Evolutionary conservation across 1,140 invertebrate species (phyloP).

Genomic region (Notospermus geniculatus): DNA sequence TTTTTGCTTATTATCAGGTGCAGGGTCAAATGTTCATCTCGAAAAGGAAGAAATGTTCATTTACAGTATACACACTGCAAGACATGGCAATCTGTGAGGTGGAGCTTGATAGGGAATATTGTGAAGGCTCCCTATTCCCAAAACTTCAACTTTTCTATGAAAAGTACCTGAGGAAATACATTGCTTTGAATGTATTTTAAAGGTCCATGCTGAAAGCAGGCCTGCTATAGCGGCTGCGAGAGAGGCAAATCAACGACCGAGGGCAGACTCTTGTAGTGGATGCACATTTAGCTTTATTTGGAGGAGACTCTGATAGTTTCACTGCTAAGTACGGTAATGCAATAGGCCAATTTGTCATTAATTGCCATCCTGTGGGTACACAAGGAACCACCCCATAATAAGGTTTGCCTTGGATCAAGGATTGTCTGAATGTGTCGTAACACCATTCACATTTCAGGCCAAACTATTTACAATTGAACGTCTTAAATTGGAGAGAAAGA

Average conservation of each 20-base stretch:
- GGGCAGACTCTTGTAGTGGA: not conserved
- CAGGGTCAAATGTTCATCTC: conserved; percentile 4
- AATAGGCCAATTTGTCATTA: too few relatives aligned
- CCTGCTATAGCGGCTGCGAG: too few relatives aligned
- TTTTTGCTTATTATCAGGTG: too few relatives aligned
- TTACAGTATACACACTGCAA: conserved; percentile 3
- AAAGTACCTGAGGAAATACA: too few relatives aligned
- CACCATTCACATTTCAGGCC: conserved; percentile 11
- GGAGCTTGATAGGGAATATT: not conserved
- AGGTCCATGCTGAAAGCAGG: too few relatives aligned
- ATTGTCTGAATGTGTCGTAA: not conserved
- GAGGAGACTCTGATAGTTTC: not conserved
- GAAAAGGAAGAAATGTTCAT: too few relatives aligned
- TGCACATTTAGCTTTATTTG: not conserved
- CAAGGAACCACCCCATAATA: too few relatives aligned
- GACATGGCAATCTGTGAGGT: not conserved
- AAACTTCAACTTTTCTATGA: not conserved
- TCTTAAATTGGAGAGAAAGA: conserved; percentile 18
- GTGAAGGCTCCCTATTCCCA: not conserved
- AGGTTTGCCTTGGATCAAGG: too few relatives aligned
- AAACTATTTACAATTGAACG: conserved; percentile 20
- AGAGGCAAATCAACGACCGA: too few relatives aligned
- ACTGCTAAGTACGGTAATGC: too few relatives aligned
- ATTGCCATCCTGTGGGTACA: too few relatives aligned
- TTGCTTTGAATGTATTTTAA: too few relatives aligned